Evolutionary conservation across 1,140 invertebrate species (phyloP).

Genomic region (Drosophila arizonae): DNA sequence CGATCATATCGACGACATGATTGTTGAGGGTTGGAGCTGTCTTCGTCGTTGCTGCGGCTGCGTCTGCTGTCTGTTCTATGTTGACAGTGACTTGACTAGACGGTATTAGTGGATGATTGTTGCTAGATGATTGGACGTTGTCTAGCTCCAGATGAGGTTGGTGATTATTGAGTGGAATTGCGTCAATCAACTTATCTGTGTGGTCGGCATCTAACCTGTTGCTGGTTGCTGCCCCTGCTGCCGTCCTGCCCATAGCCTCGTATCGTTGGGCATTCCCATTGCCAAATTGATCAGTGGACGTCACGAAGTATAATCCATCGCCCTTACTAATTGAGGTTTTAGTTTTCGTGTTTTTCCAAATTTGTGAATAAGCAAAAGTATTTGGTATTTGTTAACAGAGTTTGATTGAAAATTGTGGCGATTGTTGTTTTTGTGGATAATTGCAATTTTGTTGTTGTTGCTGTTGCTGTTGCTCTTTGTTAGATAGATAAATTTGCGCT

Average conservation of each 20-base stretch:
- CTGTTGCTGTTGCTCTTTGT: slow-evolving; percentile 21
- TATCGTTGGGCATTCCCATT: slow-evolving; percentile 85
- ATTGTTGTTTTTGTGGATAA: slow-evolving; percentile 70
- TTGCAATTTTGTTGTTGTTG: slow-evolving; percentile 38
- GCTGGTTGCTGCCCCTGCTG: slow-evolving; percentile 69
- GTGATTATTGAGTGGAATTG: slow-evolving; percentile 54
- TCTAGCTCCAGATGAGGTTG: slow-evolving; percentile 49
- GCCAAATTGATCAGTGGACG: slow-evolving; percentile 89
- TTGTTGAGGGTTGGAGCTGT: background rate
- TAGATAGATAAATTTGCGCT: slow-evolving; percentile 27
- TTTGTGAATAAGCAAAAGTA: slow-evolving; percentile 79
- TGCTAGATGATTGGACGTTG: slow-evolving; percentile 34
- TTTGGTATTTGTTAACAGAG: slow-evolving; percentile 61
- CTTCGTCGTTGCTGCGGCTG: background rate
- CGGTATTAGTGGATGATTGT: slow-evolving; percentile 35
- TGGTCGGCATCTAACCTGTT: slow-evolving; percentile 87
- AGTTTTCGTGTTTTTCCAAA: slow-evolving; percentile 7
- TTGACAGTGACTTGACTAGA: slow-evolving; percentile 50
- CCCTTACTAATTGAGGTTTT: slow-evolving; percentile 88
- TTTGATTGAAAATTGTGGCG: slow-evolving; percentile 20
- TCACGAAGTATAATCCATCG: slow-evolving; percentile 93
- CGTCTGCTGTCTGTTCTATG: slow-evolving; percentile 8
- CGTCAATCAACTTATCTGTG: slow-evolving; percentile 79
- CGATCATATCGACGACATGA: slow-evolving; percentile 54
- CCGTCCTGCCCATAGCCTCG: slow-evolving; percentile 95